Evolutionary conservation across 1,140 invertebrate genomes (phyloP).

Genomic region (Aphidius gifuensis): DNA sequence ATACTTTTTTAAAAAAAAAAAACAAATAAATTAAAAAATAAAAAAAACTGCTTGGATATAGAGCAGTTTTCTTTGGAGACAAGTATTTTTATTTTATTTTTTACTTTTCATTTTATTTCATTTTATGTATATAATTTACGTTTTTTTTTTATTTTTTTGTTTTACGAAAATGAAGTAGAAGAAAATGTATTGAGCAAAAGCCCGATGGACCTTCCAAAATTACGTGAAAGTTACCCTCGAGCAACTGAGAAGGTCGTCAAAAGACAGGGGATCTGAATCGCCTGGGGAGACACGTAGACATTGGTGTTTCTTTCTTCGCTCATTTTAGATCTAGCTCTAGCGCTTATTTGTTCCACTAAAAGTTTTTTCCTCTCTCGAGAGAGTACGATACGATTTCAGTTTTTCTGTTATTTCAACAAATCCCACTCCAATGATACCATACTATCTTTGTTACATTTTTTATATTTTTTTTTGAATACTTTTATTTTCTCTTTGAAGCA

Average conservation of each 20-base stretch:
- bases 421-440: neutral
- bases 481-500: neutral
- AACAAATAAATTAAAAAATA: too few relatives aligned
- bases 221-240: conserved; percentile 25
- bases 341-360: conserved; percentile 18
- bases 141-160: neutral
- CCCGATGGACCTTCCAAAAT: conserved; percentile 19
- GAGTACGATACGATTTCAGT: conserved; percentile 15
- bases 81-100: too few relatives aligned
- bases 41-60: too few relatives aligned
- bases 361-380: conserved; percentile 15
- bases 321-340: conserved; percentile 28
- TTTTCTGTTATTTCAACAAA: conserved; percentile 20
- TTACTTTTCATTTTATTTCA: too few relatives aligned
- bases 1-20: too few relatives aligned
- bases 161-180: conserved; percentile 11
- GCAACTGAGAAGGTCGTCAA: neutral
- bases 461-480: neutral
- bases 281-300: conserved; percentile 12
- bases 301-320: conserved; percentile 12
- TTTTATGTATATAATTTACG: too few relatives aligned
- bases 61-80: too few relatives aligned
- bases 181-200: conserved; percentile 6
- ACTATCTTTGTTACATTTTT: neutral
- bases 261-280: conserved; percentile 1